Percentiles rank a stretch among this genome's conserved stretches.
Conservation (phyloP, 2,797 vertebrate species). For the Psittacula derbiana region DNA sequence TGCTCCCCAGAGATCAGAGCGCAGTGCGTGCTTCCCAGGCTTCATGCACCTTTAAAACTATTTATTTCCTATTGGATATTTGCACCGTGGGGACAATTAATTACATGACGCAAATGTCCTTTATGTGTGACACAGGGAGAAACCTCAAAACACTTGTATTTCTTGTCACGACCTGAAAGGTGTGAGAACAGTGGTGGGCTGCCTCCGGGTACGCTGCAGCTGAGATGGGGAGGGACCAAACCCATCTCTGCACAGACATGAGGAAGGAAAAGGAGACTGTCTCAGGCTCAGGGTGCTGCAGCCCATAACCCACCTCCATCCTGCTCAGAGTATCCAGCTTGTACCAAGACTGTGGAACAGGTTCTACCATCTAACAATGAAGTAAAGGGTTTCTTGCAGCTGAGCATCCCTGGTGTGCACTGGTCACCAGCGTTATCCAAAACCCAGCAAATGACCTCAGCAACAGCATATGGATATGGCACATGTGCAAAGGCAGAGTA, state of each 20-base stretch:
- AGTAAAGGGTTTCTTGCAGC: not conserved
- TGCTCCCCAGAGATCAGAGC: constrained; percentile 4
- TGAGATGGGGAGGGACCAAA: not conserved
- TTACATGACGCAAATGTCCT: not conserved
- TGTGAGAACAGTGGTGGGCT: not conserved
- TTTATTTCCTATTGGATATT: constrained; percentile 34
- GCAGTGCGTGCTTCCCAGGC: not conserved
- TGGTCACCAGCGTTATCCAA: accelerated
- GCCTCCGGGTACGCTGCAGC: accelerated
- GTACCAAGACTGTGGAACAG: accelerated
- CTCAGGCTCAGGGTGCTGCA: accelerated
- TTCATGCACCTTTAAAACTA: constrained; percentile 1
- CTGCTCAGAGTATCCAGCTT: accelerated
- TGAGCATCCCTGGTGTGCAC: accelerated
- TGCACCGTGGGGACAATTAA: not conserved
- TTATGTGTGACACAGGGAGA: not conserved
- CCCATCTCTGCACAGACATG: accelerated
- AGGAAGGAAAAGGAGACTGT: accelerated
- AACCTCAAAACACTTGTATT: not conserved
- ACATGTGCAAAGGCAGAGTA: accelerated
- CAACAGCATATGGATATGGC: accelerated
- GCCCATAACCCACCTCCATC: accelerated
- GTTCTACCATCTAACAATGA: not conserved
- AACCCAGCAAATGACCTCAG: not conserved
- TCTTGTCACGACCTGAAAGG: not conserved